A percentile compares a stretch with the other conserved stretches of the same genome.
Evolutionary conservation across 2,888 invertebrate species (phyloP).

Genomic region (Parthenolecanium corni): DNA sequence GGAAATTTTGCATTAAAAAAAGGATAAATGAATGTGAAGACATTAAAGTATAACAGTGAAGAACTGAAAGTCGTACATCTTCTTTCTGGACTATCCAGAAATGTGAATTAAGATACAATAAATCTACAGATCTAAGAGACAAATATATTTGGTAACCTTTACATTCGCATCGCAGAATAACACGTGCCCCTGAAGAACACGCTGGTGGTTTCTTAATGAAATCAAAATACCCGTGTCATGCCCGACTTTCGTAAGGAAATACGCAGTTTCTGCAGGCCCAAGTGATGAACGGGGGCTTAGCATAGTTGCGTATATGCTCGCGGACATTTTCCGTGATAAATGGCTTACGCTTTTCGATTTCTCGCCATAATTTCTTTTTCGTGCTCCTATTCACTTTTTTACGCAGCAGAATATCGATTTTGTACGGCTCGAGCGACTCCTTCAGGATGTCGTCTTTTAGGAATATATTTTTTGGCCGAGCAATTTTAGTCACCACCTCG

Average conservation of each 20-base stretch:
- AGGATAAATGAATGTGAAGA: too few species aligned
- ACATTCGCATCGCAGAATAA: too few species aligned
- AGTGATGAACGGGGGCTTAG: conserved; percentile 23
- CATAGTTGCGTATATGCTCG: conserved; percentile 16
- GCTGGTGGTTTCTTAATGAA: too few species aligned
- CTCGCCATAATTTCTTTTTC: conserved; percentile 25
- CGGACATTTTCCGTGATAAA: conserved; percentile 12
- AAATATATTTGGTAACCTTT: too few species aligned
- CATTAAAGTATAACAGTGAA: too few species aligned
- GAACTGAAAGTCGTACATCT: too few species aligned
- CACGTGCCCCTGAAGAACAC: too few species aligned
- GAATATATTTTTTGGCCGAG: not conserved
- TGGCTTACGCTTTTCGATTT: conserved; percentile 18
- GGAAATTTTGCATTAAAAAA: too few species aligned
- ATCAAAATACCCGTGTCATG: not conserved
- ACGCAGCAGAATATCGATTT: conserved; percentile 3
- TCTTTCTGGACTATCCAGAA: too few species aligned
- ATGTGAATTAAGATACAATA: too few species aligned
- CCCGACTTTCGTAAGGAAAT: not conserved
- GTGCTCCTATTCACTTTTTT: conserved; percentile 16
- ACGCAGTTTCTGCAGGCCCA: conserved; percentile 18
- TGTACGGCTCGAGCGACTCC: conserved; percentile 14
- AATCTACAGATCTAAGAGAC: too few species aligned
- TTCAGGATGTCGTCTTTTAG: not conserved
- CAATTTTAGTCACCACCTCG: not conserved